These are phyloP conservation scores for Procambarus virginalis DNA, from an alignment of 1,140 invertebrate species.

Conservation along the genomic window DNA sequence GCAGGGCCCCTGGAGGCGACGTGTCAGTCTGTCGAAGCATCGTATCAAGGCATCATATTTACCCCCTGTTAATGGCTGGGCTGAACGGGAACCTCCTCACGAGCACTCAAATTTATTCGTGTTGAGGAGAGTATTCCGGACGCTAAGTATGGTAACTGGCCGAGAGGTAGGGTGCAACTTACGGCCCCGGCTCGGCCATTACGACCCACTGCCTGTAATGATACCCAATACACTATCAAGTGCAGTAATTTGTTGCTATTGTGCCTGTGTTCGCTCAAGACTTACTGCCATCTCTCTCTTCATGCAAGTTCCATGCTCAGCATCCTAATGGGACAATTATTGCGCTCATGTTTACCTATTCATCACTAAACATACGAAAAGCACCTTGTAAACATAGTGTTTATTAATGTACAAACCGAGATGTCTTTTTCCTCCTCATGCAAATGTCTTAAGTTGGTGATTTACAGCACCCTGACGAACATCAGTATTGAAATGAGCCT, in stretches of 20 bases:
- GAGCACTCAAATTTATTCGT: neutral
- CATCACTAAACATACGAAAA: neutral
- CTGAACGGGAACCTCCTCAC: neutral
- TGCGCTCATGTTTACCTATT: neutral
- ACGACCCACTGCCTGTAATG: neutral
- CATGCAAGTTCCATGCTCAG: neutral
- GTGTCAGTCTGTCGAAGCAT: neutral
- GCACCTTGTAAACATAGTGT: neutral
- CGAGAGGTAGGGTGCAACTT: neutral
- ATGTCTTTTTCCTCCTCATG: no score
- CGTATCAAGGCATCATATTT: neutral
- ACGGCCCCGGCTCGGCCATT: neutral
- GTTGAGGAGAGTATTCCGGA: neutral
- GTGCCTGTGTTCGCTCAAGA: neutral
- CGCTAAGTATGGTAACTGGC: neutral
- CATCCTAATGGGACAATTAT: neutral
- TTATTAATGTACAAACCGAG: no score
- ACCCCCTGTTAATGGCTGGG: neutral
- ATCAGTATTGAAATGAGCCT: no score
- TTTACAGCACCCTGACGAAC: no score
- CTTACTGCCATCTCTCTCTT: neutral
- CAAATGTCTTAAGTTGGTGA: no score
- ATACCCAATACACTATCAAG: neutral
- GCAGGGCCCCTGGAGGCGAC: no score
- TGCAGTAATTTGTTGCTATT: neutral